A percentile compares a stretch with the other conserved stretches of the same genome.
phyloP scores from a whole-genome alignment of 2,888 invertebrate genomes.

The Danaus chrysippus region DNA sequence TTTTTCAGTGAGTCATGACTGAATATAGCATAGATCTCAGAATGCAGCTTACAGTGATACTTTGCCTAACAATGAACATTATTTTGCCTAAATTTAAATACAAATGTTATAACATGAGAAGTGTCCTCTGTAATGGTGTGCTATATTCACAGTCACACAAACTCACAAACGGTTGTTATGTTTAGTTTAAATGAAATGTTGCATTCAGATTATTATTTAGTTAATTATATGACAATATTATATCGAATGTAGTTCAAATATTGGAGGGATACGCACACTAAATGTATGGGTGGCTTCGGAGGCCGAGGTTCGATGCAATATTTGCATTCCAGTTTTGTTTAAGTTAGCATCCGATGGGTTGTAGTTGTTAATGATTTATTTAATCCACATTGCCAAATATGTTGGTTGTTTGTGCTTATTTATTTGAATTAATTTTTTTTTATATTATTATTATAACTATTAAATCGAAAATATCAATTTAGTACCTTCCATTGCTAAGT shows the following conservation, averaged over 20 bases:
- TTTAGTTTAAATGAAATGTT: constrained; percentile 69
- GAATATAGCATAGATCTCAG: constrained; percentile 78
- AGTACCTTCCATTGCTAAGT: constrained; percentile 73
- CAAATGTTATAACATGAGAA: constrained; percentile 37
- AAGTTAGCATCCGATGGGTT: constrained; percentile 68
- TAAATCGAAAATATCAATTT: constrained; percentile 63
- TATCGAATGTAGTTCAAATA: constrained; percentile 72
- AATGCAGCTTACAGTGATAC: constrained; percentile 69
- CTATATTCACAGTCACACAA: constrained; percentile 68
- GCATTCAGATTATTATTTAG: constrained; percentile 74
- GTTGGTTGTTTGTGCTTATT: constrained; percentile 77
- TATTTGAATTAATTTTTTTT: constrained; percentile 43
- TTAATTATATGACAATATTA: constrained; percentile 63
- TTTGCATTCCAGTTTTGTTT: constrained; percentile 78
- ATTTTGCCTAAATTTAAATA: constrained; percentile 47
- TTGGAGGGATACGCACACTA: constrained; percentile 73
- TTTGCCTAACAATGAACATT: constrained; percentile 49
- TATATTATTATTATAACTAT: constrained; percentile 21
- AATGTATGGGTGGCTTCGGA: constrained; percentile 48
- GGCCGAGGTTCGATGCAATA: constrained; percentile 77
- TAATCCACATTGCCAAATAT: constrained; percentile 75
- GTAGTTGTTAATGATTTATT: constrained; percentile 71
- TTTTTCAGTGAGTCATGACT: constrained; percentile 69
- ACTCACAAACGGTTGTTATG: constrained; percentile 74
- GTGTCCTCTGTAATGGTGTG: constrained; percentile 57